Conservation (phyloP, 2,113 vertebrate species). For the Plotosus lineatus region DNA sequence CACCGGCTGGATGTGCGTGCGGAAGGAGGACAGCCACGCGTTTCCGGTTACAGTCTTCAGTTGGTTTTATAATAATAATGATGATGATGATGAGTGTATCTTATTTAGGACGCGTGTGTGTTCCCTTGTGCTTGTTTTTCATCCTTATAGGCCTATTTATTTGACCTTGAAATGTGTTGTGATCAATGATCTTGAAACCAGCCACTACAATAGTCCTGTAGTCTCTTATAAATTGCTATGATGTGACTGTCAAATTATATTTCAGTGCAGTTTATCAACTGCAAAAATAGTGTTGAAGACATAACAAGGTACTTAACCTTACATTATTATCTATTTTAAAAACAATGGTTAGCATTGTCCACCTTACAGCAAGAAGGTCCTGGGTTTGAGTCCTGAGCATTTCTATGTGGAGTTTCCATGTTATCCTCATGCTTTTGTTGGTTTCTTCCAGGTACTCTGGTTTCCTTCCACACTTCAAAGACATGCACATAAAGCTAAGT, state of each 20-base stretch:
- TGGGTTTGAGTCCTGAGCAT: no score
- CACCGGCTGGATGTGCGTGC: constrained; percentile 20
- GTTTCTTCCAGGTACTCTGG: no score
- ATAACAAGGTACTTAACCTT: not conserved
- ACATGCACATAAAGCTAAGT: no score
- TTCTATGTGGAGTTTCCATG: no score
- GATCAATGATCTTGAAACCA: not conserved
- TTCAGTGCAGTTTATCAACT: not conserved
- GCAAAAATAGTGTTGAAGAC: not conserved
- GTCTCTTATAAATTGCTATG: not conserved
- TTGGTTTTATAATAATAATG: no score
- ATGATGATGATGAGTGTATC: no score
- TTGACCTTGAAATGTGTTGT: not conserved
- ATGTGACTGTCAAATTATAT: not conserved
- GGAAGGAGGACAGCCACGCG: not conserved
- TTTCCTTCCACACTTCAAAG: no score
- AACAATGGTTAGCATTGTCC: no score
- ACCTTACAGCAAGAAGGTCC: no score
- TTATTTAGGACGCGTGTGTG: not conserved
- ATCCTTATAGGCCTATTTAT: not conserved
- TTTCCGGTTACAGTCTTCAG: constrained; percentile 1
- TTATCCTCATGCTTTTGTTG: no score
- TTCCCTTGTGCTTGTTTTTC: no score
- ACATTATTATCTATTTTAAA: not conserved
- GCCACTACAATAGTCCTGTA: not conserved